Evolutionary conservation across 2,888 invertebrate species (phyloP), one percentile per base, ranked within the genome.

Genomic region (Eremobia ochroleuca): DNA sequence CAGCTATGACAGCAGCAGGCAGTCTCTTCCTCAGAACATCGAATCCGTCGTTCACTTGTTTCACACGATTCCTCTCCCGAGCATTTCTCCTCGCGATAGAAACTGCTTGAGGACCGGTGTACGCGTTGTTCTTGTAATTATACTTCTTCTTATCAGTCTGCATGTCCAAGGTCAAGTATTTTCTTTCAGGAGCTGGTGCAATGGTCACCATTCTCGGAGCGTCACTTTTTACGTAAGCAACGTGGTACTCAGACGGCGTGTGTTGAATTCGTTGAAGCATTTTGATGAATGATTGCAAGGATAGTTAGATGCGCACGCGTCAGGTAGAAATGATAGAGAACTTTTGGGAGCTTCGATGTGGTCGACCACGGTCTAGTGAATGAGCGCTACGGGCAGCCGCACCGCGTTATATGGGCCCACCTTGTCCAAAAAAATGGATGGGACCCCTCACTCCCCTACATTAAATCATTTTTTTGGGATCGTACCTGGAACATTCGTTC

Each of bases 1-100:
- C 97, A 71, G 98, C 97, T 25, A 98, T 98, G 13, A 98, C 97
- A n/a, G 97, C 97, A 73, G 98, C 97, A 0, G 99, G 99, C 86
- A 99, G 97, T 92, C 99, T 98, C 90, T 98, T 98, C 73, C 99
- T 97, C 59, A 99, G 95, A 66, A 98, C 98, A 77, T 98, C 98
- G 92, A 99, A 99, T 82, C 99, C 99, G 92, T 99, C 98, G 96
- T 99, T 99, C 92, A 99, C 99, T 97, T 99, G 99, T 95, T 99
- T 99, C 80, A 99, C 99, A 82, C 99, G 98, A 93, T 99, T 99
- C 87, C 99, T 97, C 95, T 99, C 99, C 28, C 99, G 97, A n/a
- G 99, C 99, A 94, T 99, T 99, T 89, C 99, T 97, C 75, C 99
- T 97, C 0, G 98, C 98, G 28, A 99, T 99, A 0, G 99, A 98